Base-by-base conservation (phyloP, 2,888 invertebrate genomes). In the Lochmaea crataegi region DNA sequence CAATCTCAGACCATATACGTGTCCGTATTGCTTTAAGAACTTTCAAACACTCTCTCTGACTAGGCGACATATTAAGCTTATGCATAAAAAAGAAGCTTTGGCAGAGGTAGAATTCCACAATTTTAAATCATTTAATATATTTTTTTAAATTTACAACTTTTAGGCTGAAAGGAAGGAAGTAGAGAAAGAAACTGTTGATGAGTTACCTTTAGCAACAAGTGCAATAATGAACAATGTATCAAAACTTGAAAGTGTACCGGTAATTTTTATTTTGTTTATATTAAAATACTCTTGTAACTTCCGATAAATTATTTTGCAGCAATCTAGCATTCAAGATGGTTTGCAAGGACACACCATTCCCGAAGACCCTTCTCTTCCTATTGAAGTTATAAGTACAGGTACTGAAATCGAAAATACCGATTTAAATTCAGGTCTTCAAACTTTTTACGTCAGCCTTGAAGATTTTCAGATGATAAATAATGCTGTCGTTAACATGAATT, bases 11-110 rank as follows among this genome's bases (percentile, higher is more conserved):
- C 89, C 89, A 1, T 90, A 87, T 80, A 86, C 89, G 84, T 92
- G 92, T 82, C 91, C 91, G 0, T 90, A 90, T 81, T 92, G 91
- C 81, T 87, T 87, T 75, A 90, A 90, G 80, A 87, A 87, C 10
- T 92, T 91, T 83, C 91, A 91, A 83, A 89, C 89, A 3, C 84
- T 88, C 14, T 88, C 89, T 22, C 89, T 90, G 80, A 92, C 92
- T 82, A 88, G 90, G 78, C 91, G 91, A 77, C 93, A 93, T 80
- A 91, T 92, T 86, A 89, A 89, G 78, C 88, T 68, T 9, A 72
- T 89, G 4, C 92, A 92, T 82, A 88, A 88, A 77, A 86, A 86
- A 71, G 90, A 90, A 38, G 70, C 67, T 1, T 42, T 68, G 51
- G 66, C 67, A 12, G 70, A 70, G 61, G 61, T 63, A 63, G 61